Percentiles rank a stretch among this genome's conserved stretches.
phyloP scores from a whole-genome alignment of 2,113 vertebrate genomes.

The Ascaphus truei region DNA sequence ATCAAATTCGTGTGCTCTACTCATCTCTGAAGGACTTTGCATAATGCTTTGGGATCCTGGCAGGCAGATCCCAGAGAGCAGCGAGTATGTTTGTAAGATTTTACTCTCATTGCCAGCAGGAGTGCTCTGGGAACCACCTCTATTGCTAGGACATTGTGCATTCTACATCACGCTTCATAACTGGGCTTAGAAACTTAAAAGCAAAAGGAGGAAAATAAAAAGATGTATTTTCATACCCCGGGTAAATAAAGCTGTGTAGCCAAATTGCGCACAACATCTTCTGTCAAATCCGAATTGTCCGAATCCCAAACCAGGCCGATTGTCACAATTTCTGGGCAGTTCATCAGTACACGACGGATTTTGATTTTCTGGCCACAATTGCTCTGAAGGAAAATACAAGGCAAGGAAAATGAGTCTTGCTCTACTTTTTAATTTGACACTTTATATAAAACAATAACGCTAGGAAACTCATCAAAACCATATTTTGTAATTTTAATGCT shows the following conservation, averaged over 20 bases:
- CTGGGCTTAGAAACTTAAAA: not conserved
- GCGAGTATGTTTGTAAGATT: too few relatives aligned
- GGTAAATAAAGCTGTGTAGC: slow-evolving; percentile 82
- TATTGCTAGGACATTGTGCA: not conserved
- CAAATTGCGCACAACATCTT: slow-evolving; percentile 84
- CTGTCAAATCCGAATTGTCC: slow-evolving; percentile 87
- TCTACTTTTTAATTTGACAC: too few relatives aligned
- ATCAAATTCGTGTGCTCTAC: too few relatives aligned
- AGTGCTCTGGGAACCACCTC: not conserved
- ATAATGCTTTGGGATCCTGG: too few relatives aligned
- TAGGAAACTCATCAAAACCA: not conserved
- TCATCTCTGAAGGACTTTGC: too few relatives aligned
- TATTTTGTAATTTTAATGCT: too few relatives aligned
- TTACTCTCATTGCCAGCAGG: not conserved
- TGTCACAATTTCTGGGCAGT: slow-evolving; percentile 92
- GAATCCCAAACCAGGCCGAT: slow-evolving; percentile 95
- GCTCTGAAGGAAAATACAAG: slow-evolving; percentile 64
- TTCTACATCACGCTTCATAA: not conserved
- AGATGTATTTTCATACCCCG: slow-evolving; percentile 66
- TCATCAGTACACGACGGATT: slow-evolving; percentile 94
- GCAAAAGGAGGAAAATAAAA: not conserved
- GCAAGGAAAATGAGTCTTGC: too few relatives aligned
- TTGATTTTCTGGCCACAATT: slow-evolving; percentile 92
- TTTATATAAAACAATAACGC: not conserved
- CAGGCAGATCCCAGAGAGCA: too few relatives aligned